Percentiles rank a stretch among this genome's conserved stretches.
Conservation (phyloP, 2,888 invertebrate genomes). For the Cryptophagus acutangulus region DNA sequence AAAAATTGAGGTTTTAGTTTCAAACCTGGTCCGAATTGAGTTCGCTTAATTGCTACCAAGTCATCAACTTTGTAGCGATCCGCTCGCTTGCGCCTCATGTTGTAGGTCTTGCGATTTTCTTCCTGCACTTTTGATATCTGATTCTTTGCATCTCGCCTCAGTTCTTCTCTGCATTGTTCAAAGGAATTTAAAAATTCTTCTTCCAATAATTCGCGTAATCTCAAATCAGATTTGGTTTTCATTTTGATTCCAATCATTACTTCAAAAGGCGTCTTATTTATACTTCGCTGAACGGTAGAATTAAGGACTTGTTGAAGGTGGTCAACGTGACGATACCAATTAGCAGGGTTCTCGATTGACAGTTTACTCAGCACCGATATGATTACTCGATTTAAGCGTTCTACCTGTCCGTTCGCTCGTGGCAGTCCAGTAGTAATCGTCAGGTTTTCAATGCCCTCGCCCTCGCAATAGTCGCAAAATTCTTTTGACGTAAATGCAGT, state of each 20-base stretch:
- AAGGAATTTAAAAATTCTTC: conserved; percentile 13
- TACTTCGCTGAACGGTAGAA: conserved; percentile 23
- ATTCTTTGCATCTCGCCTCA: conserved; percentile 13
- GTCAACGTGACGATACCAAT: conserved; percentile 32
- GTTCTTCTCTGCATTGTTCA: too few relatives aligned
- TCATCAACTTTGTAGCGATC: conserved; percentile 24
- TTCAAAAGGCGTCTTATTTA: conserved; percentile 24
- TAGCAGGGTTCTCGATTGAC: conserved; percentile 30
- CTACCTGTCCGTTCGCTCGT: conserved; percentile 39
- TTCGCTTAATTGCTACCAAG: conserved; percentile 37
- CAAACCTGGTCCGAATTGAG: conserved; percentile 37
- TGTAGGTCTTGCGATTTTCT: conserved; percentile 27
- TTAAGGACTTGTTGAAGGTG: conserved; percentile 23
- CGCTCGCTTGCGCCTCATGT: conserved; percentile 23
- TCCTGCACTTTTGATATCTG: conserved; percentile 21
- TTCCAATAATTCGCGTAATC: conserved; percentile 16
- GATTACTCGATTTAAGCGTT: conserved; percentile 34
- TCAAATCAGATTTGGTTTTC: conserved; percentile 20
- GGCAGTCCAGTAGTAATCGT: conserved; percentile 35
- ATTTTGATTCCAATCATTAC: conserved; percentile 29
- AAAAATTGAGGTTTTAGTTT: conserved; percentile 37
- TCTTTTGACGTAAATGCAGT: conserved; percentile 39
- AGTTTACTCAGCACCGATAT: conserved; percentile 38
- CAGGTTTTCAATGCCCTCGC: conserved; percentile 36
- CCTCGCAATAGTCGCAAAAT: conserved; percentile 37